Conservation (phyloP, 2,113 vertebrate species). For the Apteryx owenii region DNA sequence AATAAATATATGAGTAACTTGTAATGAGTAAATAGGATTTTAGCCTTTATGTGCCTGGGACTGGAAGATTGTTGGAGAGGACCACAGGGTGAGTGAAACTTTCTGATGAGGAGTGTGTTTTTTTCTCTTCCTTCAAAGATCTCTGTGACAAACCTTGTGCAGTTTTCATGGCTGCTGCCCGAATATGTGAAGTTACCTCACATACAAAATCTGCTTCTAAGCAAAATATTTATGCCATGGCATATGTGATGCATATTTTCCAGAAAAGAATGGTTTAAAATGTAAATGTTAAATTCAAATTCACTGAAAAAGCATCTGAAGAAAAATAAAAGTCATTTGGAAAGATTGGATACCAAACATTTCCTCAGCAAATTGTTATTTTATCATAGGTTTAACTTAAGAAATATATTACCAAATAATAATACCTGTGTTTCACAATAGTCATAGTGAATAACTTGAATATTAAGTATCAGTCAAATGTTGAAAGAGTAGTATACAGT, state of each 20-base stretch:
- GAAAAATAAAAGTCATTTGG: background rate
- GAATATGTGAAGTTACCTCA: fast-evolving
- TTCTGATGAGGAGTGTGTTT: background rate
- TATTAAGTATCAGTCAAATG: background rate
- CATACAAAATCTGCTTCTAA: background rate
- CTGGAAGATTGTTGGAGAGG: background rate
- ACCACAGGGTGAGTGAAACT: background rate
- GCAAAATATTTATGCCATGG: background rate
- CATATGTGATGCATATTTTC: background rate
- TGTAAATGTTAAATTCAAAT: background rate
- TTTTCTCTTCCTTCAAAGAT: background rate
- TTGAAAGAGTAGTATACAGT: background rate
- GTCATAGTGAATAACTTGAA: background rate
- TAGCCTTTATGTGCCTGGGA: fast-evolving
- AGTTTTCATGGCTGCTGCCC: background rate
- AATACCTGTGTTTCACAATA: background rate
- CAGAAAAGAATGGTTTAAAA: background rate
- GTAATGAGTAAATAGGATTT: background rate
- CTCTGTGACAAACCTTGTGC: background rate
- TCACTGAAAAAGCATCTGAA: background rate
- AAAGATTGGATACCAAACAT: background rate
- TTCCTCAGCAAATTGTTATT: background rate
- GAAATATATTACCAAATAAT: background rate
- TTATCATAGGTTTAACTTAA: background rate
- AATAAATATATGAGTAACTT: background rate